Evolutionary conservation across 2,888 invertebrate genomes (phyloP), one percentile per base, ranked within the genome.

Genomic region (Polydrusus pterygomalis): DNA sequence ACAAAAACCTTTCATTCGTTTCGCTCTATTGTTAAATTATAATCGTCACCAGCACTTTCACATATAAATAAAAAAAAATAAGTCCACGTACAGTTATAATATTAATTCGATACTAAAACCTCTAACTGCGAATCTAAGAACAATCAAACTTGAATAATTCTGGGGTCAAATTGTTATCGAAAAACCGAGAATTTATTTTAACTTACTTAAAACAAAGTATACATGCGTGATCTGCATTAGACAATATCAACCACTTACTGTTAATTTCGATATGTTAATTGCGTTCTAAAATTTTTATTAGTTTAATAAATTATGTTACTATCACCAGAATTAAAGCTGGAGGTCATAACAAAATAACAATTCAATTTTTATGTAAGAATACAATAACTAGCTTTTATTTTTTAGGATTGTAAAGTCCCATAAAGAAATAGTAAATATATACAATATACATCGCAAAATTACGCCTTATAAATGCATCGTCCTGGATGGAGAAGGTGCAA

Each of bases 131-230:
- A 54, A 63, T 8, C 64, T 56, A 51, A 64, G 45, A 73, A 73
- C 73, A 73, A 73, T 73, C 67, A 60, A 49, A 15, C 45, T 58
- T 34, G 43, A 47, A 73, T 67, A 73, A 73, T 67, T 73, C 54
- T 58, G 60, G 51, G 73, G 73, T 73, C 73, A 73, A 67, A 30
- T 40, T n/a, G 58, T 73, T 73, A 73, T 73, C 73, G 30, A n/a
- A 56, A 47, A 67, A 67, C n/a, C 10, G 20, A 58, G 38, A 65
- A 60, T 47, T 43, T 49, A 58, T 69, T 68, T 69, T 69, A 69
- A 69, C 56, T 13, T 58, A 69, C 25, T 17, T 71, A 58, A 72
- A 67, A 73, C 58, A 73, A 58, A 65, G 67, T 67, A 45, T 60
- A 13, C 60, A 73, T 51, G 73, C 67, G 65, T 58, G 67, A 47